Evolutionary conservation across 1,140 invertebrate genomes (phyloP).

Genomic region (Hylyphantes graminicola): DNA sequence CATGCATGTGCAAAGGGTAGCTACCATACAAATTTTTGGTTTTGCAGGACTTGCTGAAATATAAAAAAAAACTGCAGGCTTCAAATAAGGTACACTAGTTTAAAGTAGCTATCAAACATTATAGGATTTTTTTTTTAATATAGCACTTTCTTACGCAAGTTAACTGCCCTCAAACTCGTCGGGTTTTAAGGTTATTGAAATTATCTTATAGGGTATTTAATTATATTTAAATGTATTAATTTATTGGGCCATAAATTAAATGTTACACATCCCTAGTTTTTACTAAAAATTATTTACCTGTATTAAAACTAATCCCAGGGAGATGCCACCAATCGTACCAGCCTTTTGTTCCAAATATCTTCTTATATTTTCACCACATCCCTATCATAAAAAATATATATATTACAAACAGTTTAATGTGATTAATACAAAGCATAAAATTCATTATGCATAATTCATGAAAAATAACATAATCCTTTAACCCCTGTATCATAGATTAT

Average conservation of each 20-base stretch:
- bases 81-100: no score
- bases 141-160: neutral
- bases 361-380: conserved; percentile 64
- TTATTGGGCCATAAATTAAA: neutral
- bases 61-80: neutral
- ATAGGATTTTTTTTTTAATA: neutral
- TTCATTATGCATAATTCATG: neutral
- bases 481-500: no score
- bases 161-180: neutral
- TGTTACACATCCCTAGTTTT: no score
- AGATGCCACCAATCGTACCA: conserved; percentile 63
- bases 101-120: neutral
- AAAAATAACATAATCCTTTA: no score
- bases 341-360: conserved; percentile 63
- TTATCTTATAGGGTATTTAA: no score
- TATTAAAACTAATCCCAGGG: conserved; percentile 61
- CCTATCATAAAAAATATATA: conserved; percentile 46
- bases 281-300: conserved; percentile 42
- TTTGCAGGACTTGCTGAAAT: neutral
- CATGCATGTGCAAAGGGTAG: neutral
- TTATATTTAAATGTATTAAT: neutral
- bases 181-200: no score
- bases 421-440: neutral
- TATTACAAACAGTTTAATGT: neutral
- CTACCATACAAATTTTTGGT: neutral